Base-by-base conservation (phyloP, 2,113 vertebrate species). In the Capra hircus region DNA sequence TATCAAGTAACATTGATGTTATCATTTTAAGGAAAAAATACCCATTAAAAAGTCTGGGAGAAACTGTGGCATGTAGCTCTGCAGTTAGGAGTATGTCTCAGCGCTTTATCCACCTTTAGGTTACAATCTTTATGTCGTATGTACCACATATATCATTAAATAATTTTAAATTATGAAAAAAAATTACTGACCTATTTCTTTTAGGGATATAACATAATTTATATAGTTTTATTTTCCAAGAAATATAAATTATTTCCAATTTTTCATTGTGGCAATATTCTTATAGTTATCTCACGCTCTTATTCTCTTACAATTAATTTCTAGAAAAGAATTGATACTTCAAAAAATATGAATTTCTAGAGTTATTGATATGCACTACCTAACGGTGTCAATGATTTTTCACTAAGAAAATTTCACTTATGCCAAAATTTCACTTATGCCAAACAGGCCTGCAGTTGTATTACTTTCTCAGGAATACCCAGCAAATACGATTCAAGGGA, bases 21-120 rank as follows among this genome's bases (percentile, higher is more conserved):
- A 25, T 36, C 82, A 36, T 87, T 93, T 86, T 88, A 87, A 97
- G 81, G 94, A 97, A 96, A 71, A 91, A 67, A 80, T 30, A 64
- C 9, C 53, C 12, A 48, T 40, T 62, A 88, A 17, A 90, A 43
- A 81, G 30, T 94, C 92, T 95, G 57, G 78, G 53, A 50, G 15
- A 96, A 40, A 81, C 33, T 27, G 40, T 83, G 89, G 50, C 53
- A 33, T 55, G 13, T 92, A 80, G 77, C 77, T 82, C 43, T 50
- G 36, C 40, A 53, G 36, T 55, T 85, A 23, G 19, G 28, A 52
- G 53, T 62, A 52, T 17, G 62, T 85, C 71, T 82, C 30, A 86
- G 43, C 30, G 23, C 86, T 87, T 95, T 84, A 40, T 40, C 30
- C 50, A 88, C 7, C 81, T 88, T 40, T 27, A 30, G 57, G 25